These are phyloP conservation scores for Sinelater perroti DNA, from an alignment of 2,888 invertebrate species.

Conservation along the genomic window DNA sequence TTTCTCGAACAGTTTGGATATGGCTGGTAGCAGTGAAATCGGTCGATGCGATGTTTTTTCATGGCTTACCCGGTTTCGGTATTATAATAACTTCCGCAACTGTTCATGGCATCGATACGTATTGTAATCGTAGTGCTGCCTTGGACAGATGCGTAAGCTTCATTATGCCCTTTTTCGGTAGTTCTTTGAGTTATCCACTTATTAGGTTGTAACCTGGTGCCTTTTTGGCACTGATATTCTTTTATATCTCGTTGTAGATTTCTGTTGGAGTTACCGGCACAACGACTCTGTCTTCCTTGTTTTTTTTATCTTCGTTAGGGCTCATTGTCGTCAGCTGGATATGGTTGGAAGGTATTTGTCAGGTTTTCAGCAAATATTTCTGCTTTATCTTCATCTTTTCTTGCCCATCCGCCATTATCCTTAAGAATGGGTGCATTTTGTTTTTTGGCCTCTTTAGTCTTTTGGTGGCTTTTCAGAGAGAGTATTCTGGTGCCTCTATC, in stretches of 20 bases:
- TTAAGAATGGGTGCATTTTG: not conserved
- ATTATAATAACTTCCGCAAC: conserved; percentile 28
- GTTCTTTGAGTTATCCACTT: conserved; percentile 41
- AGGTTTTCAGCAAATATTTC: too few relatives aligned
- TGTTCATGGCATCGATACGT: conserved; percentile 46
- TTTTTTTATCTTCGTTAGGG: not conserved
- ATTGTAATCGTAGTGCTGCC: conserved; percentile 40
- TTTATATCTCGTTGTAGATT: conserved; percentile 25
- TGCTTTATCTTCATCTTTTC: conserved; percentile 9
- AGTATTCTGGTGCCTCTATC: conserved; percentile 1
- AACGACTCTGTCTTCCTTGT: not conserved
- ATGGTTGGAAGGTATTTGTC: conserved; percentile 24
- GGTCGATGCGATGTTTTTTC: too few relatives aligned
- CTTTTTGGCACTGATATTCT: conserved; percentile 36
- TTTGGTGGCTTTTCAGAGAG: too few relatives aligned
- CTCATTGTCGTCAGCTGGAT: not conserved
- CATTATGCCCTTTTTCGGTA: too few relatives aligned
- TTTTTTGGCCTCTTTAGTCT: conserved; percentile 22
- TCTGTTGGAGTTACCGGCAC: conserved; percentile 17
- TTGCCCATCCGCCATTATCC: not conserved
- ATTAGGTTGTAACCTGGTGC: conserved; percentile 46
- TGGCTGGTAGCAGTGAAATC: too few relatives aligned
- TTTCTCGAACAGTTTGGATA: too few relatives aligned
- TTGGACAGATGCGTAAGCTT: too few relatives aligned
- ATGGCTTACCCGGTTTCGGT: conserved; percentile 42